Evolutionary conservation across 2,113 vertebrate species (phyloP).

Genomic region (Lagenorhynchus albirostris): DNA sequence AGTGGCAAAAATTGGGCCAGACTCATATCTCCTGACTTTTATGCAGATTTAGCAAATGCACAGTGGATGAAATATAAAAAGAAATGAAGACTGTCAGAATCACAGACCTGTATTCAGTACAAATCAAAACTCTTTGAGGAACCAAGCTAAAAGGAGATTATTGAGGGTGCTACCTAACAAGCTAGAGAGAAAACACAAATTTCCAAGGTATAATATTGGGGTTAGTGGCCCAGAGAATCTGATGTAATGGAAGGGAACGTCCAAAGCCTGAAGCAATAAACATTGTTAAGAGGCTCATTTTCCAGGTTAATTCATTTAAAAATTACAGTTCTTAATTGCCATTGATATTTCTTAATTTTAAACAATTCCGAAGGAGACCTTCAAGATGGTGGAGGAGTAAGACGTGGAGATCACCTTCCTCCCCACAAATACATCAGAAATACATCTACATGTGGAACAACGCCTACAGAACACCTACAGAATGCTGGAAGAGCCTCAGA

Average conservation of each 20-base stretch:
- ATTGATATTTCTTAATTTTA: conserved; percentile 1
- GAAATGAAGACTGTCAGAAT: background rate
- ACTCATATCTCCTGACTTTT: background rate
- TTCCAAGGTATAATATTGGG: background rate
- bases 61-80: background rate
- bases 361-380: background rate
- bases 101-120: background rate
- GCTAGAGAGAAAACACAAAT: background rate
- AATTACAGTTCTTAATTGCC: background rate
- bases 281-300: background rate
- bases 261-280: background rate
- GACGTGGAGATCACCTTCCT: no score
- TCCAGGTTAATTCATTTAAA: background rate
- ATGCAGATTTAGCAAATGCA: background rate
- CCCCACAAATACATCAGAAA: no score
- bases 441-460: no score
- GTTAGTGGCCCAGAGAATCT: background rate
- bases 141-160: background rate
- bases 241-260: background rate
- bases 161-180: background rate
- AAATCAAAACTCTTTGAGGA: background rate
- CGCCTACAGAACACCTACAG: no score
- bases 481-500: no score
- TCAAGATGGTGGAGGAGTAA: no score
- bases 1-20: background rate